These are phyloP conservation scores for Zalophus californianus DNA, from an alignment of 2,797 vertebrate genomes.

Conservation along the genomic window DNA sequence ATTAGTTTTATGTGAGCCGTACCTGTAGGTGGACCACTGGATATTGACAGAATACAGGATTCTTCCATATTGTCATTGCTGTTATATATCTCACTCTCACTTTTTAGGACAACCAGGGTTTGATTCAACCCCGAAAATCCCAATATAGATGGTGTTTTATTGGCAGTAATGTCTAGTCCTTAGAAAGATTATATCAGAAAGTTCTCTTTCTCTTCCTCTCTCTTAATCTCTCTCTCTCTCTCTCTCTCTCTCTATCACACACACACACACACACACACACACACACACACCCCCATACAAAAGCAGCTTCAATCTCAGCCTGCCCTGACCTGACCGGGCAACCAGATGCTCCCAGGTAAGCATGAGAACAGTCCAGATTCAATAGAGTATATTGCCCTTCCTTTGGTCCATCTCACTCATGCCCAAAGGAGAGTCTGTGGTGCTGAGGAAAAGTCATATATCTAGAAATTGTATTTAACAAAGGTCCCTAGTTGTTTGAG, in stretches of 20 bases:
- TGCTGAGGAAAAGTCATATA: neutral
- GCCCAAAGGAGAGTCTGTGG: neutral
- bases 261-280: neutral
- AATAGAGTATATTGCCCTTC: neutral
- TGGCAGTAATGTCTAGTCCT: neutral
- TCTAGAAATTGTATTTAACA: neutral
- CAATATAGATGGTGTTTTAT: neutral
- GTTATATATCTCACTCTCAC: neutral
- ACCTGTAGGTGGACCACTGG: neutral
- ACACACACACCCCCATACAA: neutral
- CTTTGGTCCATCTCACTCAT: neutral
- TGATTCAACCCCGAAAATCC: neutral
- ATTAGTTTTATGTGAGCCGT: conserved; percentile 38
- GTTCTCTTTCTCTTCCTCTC: neutral
- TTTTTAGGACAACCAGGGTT: neutral
- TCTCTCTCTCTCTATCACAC: neutral
- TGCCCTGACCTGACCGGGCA: neutral
- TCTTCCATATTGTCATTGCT: neutral
- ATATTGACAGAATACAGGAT: conserved; percentile 30
- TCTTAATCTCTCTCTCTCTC: neutral
- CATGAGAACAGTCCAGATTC: neutral
- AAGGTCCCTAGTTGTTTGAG: neutral
- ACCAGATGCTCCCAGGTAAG: neutral
- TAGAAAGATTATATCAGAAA: neutral
- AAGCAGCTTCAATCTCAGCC: neutral